Evolutionary conservation across 2,888 invertebrate species (phyloP), one percentile per base, ranked within the genome.

Genomic region (Mythimna pallens): DNA sequence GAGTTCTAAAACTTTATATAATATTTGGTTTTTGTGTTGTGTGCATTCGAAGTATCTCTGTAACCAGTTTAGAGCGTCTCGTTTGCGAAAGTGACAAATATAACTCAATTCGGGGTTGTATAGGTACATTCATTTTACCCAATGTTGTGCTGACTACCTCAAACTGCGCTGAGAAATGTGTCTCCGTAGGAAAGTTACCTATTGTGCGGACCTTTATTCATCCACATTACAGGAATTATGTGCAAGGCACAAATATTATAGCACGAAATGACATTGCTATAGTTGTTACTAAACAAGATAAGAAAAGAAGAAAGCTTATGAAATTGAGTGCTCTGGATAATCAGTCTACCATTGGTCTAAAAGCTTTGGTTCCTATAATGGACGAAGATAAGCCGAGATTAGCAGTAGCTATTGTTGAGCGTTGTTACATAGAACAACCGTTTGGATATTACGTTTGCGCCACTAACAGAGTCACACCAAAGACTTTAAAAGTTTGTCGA

Each of bases 161-260:
- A 4, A 86, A 78, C 71, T 94, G 94, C 73, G 93, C 93, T n/a
- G 68, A 85, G 74, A 84, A 84, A 4, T 94, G 94, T 83, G 76
- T 89, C 59, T 84, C 65, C 12, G 80, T 91, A 10, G 82, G 75
- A 47, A 78, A 66, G 12, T 67, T 73, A 20, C 66, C 80, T 12
- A 87, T 89, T 54, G n/a, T 80, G 9, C 68, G 76, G 59, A 69
- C 64, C 14, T 85, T 81, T 69, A 73, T 83, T 64, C 85, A 89
- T 69, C 80, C 83, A 43, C 71, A 83, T 74, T 76, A 70, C 36
- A 83, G 77, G 59, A 88, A 86, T 50, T 83, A 70, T 62, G 43
- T 78, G 4, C 9, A 50, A 22, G 65, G 61, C 12, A 82, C 73
- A 10, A 57, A 79, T 20, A 40, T 30, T 22, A 1, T 76, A 12